These are phyloP conservation scores for Drosophila leontia DNA, from an alignment of 1,140 invertebrate species.

Conservation along the genomic window DNA sequence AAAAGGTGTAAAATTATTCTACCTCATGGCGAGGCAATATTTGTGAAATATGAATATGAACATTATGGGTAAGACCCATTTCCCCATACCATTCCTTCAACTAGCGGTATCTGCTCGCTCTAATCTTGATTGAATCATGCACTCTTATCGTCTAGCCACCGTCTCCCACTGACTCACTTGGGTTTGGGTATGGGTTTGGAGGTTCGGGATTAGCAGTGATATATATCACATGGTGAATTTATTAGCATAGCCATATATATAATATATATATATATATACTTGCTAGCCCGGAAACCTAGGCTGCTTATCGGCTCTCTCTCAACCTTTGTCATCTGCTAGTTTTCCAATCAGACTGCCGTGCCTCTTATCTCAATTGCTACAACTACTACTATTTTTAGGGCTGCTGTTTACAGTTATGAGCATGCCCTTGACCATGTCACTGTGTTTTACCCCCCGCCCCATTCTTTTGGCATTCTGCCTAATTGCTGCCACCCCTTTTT, in stretches of 20 bases:
- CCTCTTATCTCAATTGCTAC: slow-evolving; percentile 17
- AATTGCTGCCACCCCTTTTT: slow-evolving; percentile 48
- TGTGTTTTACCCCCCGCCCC: background rate
- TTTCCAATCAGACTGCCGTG: slow-evolving; percentile 9
- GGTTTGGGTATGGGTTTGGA: background rate
- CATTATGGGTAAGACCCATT: slow-evolving; percentile 1
- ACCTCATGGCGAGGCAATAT: background rate
- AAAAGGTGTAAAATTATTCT: background rate
- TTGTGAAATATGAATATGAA: background rate
- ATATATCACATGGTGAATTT: slow-evolving; percentile 13
- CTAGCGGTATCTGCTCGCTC: background rate
- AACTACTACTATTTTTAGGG: slow-evolving; percentile 11
- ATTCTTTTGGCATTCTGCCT: slow-evolving; percentile 62
- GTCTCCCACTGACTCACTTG: slow-evolving; percentile 20
- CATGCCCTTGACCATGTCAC: slow-evolving; percentile 57
- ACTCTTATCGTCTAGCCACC: slow-evolving; percentile 29
- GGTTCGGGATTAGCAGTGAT: slow-evolving; percentile 20
- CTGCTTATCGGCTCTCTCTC: slow-evolving; percentile 9
- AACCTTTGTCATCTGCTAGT: slow-evolving; percentile 21
- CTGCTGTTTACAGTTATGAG: slow-evolving; percentile 55
- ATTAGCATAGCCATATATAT: slow-evolving; percentile 17
- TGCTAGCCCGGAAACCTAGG: background rate
- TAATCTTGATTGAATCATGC: slow-evolving; percentile 38
- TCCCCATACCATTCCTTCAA: background rate
- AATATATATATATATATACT: background rate